These are phyloP conservation scores for Odontamblyopus lacepedii DNA, from an alignment of 2,797 vertebrate genomes.

Conservation along the genomic window DNA sequence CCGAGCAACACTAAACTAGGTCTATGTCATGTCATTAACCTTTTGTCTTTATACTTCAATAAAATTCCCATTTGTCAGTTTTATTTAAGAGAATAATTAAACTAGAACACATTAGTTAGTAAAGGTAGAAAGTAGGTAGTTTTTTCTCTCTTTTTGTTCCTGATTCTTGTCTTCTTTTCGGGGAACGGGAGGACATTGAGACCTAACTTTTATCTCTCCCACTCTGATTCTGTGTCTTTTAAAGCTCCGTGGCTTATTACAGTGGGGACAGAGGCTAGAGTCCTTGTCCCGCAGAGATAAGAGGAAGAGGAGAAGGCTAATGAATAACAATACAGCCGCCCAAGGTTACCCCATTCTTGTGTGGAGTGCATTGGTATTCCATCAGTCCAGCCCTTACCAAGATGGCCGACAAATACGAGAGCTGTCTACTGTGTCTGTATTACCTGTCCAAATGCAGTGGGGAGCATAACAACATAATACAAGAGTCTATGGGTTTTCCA, in stretches of 20 bases:
- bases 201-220: conserved; percentile 41
- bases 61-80: neutral
- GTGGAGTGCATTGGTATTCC: conserved; percentile 49
- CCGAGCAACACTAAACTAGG: too few relatives aligned
- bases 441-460: neutral
- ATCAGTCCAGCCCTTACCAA: conserved; percentile 18
- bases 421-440: conserved; percentile 14
- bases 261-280: conserved; percentile 48
- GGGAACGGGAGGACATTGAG: conserved; percentile 15
- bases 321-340: conserved; percentile 69
- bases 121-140: neutral
- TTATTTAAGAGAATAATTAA: neutral
- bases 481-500: too few relatives aligned
- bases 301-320: conserved; percentile 46
- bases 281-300: conserved; percentile 61
- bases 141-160: too few relatives aligned
- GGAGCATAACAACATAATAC: neutral
- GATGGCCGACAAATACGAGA: conserved; percentile 14
- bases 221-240: conserved; percentile 40
- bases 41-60: neutral
- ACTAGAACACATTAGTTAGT: neutral
- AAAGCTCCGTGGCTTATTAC: conserved; percentile 50
- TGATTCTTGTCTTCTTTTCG: neutral
- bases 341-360: conserved; percentile 62
- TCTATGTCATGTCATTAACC: neutral